Conservation (phyloP, 1,140 invertebrate species). For the Drosophila quadrilineata region DNA sequence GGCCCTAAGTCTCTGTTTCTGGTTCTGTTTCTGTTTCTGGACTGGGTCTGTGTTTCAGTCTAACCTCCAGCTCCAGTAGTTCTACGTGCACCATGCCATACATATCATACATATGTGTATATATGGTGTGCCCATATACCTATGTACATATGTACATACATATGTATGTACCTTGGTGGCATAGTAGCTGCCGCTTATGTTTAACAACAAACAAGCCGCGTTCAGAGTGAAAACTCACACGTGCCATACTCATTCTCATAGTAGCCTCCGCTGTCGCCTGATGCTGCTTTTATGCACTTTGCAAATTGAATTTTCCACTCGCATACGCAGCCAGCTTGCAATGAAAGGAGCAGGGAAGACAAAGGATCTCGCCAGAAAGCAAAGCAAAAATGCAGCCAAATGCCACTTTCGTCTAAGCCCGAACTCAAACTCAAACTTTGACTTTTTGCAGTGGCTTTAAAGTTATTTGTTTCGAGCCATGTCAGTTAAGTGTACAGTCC, state of each 20-base stretch:
- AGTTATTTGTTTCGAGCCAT: background rate
- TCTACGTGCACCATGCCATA: background rate
- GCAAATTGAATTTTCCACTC: constrained; percentile 78
- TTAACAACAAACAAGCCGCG: constrained; percentile 65
- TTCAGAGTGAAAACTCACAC: constrained; percentile 54
- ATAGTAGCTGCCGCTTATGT: constrained; percentile 61
- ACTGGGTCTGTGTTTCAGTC: background rate
- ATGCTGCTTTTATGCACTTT: constrained; percentile 75
- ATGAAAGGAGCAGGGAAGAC: background rate
- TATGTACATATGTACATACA: background rate
- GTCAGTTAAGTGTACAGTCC: too few relatives aligned
- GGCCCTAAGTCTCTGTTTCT: background rate
- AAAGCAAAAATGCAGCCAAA: constrained; percentile 1
- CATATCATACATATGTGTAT: too few relatives aligned
- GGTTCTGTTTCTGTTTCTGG: background rate
- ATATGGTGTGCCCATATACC: too few relatives aligned
- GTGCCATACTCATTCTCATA: constrained; percentile 32
- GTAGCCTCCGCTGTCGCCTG: constrained; percentile 4
- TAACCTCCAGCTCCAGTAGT: background rate
- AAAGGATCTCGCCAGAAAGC: constrained; percentile 1
- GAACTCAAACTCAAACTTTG: background rate
- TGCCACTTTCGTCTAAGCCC: constrained; percentile 4
- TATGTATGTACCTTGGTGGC: constrained; percentile 10
- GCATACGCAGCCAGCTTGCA: constrained; percentile 46
- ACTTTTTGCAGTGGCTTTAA: constrained; percentile 9